These are phyloP conservation scores for Chelidonichthys spinosus DNA, from an alignment of 2,797 vertebrate genomes.

Conservation along the genomic window DNA sequence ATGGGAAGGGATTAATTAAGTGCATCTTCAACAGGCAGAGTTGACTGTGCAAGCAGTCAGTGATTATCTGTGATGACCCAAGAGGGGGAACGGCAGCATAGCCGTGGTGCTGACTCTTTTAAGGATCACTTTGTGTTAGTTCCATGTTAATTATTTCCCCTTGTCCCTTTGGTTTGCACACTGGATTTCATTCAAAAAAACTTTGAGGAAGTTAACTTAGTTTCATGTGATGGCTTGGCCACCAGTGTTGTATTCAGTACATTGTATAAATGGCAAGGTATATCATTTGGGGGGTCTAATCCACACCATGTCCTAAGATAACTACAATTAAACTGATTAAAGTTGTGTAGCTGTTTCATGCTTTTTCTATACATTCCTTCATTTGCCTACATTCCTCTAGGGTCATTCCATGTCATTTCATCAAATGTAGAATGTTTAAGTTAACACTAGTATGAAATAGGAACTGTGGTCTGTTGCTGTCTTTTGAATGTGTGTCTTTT, in stretches of 20 bases:
- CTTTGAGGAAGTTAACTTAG: constrained; percentile 1
- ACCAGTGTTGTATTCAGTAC: background rate
- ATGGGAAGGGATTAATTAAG: constrained; percentile 78
- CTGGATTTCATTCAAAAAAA: constrained; percentile 21
- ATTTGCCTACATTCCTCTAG: background rate
- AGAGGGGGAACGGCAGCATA: constrained; percentile 34
- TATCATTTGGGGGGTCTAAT: background rate
- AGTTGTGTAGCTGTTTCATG: background rate
- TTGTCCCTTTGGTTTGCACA: constrained; percentile 2
- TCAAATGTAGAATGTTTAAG: no score
- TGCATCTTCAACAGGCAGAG: constrained; percentile 66
- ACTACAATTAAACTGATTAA: background rate
- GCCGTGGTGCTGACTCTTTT: constrained; percentile 46
- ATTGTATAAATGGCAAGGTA: background rate
- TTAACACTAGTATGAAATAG: no score
- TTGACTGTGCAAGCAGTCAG: constrained; percentile 61
- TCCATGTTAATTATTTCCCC: background rate
- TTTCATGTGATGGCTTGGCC: background rate
- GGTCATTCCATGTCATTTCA: background rate
- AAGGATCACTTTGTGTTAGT: constrained; percentile 26
- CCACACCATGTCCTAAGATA: background rate
- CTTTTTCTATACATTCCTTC: background rate
- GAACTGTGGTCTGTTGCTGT: no score
- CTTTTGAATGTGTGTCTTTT: no score
- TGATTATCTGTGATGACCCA: constrained; percentile 74